Percentiles rank a stretch among this genome's conserved stretches.
phyloP scores from a whole-genome alignment of 2,113 vertebrate genomes.

The Rafetus swinhoei region DNA sequence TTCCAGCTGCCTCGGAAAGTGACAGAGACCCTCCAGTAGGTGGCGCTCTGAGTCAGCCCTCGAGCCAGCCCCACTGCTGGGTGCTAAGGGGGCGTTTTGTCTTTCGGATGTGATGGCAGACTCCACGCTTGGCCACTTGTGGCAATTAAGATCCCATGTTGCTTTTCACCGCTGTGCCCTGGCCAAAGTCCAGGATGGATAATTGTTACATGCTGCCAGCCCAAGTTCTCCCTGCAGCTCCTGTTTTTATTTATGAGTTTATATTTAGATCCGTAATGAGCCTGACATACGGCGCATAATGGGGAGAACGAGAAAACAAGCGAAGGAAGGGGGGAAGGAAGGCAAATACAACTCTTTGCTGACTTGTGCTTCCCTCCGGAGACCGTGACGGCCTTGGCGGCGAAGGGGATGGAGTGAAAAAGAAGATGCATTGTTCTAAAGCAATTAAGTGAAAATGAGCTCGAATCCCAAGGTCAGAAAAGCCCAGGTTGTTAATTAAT shows the following conservation, averaged over 20 bases:
- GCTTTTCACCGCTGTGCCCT: background rate
- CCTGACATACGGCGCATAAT: constrained; percentile 7
- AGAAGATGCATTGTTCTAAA: constrained; percentile 58
- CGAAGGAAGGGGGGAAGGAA: background rate
- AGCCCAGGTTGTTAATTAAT: constrained; percentile 77
- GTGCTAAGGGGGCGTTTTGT: background rate
- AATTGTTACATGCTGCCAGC: background rate
- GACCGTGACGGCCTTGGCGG: background rate
- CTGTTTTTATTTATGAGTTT: constrained; percentile 20
- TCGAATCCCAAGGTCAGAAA: constrained; percentile 74
- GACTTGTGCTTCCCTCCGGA: background rate
- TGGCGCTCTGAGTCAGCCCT: background rate
- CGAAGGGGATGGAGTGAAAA: constrained; percentile 30
- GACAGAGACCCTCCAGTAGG: background rate
- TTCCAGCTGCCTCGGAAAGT: background rate
- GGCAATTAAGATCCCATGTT: background rate
- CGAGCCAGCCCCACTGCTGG: too few species aligned
- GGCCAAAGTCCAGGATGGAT: background rate
- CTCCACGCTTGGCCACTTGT: background rate
- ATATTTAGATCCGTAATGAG: constrained; percentile 18
- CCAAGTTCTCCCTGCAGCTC: fast-evolving
- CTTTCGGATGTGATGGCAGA: background rate
- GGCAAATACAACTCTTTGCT: background rate
- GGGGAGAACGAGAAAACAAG: background rate
- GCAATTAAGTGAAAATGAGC: constrained; percentile 79